Percentiles rank a stretch among this genome's conserved stretches.
Evolutionary conservation across 1,140 invertebrate genomes (phyloP).

Genomic region (Megalopta genalis): DNA sequence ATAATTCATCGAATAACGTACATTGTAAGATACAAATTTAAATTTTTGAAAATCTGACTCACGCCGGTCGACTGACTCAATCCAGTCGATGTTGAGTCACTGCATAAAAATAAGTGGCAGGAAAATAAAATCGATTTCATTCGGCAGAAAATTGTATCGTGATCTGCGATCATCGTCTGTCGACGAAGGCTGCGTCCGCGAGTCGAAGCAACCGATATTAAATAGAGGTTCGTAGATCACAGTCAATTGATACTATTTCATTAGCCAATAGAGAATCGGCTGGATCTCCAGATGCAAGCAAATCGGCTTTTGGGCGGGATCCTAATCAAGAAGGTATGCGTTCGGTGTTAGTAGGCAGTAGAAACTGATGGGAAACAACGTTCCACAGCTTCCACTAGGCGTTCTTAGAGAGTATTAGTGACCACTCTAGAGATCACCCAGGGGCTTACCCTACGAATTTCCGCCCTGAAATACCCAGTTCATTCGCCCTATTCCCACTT

Average conservation of each 20-base stretch:
- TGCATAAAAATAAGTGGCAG: too few species aligned
- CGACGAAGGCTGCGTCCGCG: background rate
- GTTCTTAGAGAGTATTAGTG: slow-evolving; percentile 78
- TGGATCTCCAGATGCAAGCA: slow-evolving; percentile 68
- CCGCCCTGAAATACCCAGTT: slow-evolving; percentile 59
- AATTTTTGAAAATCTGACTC: too few species aligned
- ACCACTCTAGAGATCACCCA: slow-evolving; percentile 76
- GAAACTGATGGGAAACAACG: slow-evolving; percentile 64
- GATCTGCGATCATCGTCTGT: background rate
- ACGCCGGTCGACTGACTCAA: too few species aligned
- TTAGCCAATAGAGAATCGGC: slow-evolving; percentile 41
- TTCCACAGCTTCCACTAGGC: slow-evolving; percentile 70
- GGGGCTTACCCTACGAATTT: slow-evolving; percentile 72
- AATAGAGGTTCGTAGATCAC: slow-evolving; percentile 33
- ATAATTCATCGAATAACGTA: too few species aligned
- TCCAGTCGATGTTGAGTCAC: too few species aligned
- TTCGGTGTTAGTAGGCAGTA: slow-evolving; percentile 70
- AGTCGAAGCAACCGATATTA: slow-evolving; percentile 18
- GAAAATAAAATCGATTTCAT: too few species aligned
- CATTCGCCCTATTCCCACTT: slow-evolving; percentile 61
- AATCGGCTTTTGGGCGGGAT: slow-evolving; percentile 65
- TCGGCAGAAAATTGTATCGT: too few species aligned
- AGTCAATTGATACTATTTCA: slow-evolving; percentile 34
- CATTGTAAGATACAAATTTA: too few species aligned
- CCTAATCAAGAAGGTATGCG: slow-evolving; percentile 76